Base-by-base conservation (phyloP, 2,797 vertebrate genomes). In the Morus bassanus region DNA sequence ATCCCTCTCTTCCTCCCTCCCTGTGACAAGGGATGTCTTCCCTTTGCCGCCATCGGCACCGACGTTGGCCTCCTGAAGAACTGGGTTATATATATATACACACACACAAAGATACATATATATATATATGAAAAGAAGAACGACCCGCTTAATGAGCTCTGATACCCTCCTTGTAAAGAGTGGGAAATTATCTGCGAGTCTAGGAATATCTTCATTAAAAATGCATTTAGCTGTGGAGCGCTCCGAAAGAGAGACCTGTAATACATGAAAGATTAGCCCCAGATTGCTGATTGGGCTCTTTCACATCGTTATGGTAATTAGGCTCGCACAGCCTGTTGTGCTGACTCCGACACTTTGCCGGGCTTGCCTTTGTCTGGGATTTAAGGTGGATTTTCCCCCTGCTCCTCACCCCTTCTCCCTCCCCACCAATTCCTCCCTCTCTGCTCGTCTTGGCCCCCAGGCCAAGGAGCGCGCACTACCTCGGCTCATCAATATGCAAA, bases 301-400 rank as follows among this genome's bases (percentile, higher is more conserved):
- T 98, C 98, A 98, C 96, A 98, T 98, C 98, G 98, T 98, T 98
- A 98, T 98, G 98, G 98, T 98, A 98, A 98, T 98, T 98, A 98
- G 98, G 96, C 97, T 95, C 89, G 45, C 94, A 65, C 63, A 94
- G 95, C 68, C 97, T 97, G 97, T 98, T 97, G 98, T 98, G 98
- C 98, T 98, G 98, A 98, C 98, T 98, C 91, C 2, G 37, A 97
- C 97, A 98, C 91, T 98, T 98, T 97, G 95, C 88, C 27, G 27
- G 94, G 91, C 82, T 98, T 85, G 97, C 97, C 97, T 98, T 98
- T 98, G 97, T 98, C 97, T 98, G 89, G 93, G 96, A 96, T 98
- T 98, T 98, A 98, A 98, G 97, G 98, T 98, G 95, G 95, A 97
- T 96, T 95, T 95, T 70, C 68, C 74, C 61, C 39, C 31, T 18